Percentiles rank a stretch among this genome's conserved stretches.
phyloP scores from a whole-genome alignment of 2,797 vertebrate species.

The Helostoma temminkii region DNA sequence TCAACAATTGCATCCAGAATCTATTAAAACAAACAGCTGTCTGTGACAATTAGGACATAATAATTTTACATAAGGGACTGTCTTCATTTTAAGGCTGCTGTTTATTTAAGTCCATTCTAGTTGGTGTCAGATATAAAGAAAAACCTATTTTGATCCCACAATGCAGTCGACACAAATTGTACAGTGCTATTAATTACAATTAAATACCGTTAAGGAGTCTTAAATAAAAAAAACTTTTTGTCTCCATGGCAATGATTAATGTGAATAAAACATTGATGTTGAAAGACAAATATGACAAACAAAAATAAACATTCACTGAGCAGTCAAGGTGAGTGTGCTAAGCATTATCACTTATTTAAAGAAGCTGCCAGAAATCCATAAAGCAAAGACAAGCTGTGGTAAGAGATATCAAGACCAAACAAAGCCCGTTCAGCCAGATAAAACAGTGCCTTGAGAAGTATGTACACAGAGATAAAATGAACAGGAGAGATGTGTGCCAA shows the following conservation, averaged over 20 bases:
- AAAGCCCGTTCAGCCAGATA: conserved; percentile 86
- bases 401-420: conserved; percentile 89
- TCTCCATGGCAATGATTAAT: conserved; percentile 34
- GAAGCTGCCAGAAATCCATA: conserved; percentile 86
- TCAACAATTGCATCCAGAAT: conserved; percentile 79
- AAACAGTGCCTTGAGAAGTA: conserved; percentile 87
- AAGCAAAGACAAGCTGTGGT: conserved; percentile 88
- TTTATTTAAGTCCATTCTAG: conserved; percentile 61
- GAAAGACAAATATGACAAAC: conserved; percentile 68
- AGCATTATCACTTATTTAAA: conserved; percentile 87
- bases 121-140: conserved; percentile 67
- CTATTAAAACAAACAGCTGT: conserved; percentile 83
- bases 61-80: conserved; percentile 66
- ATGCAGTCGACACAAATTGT: conserved; percentile 36
- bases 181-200: conserved; percentile 61
- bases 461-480: conserved; percentile 86
- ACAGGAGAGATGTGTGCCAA: conserved; percentile 78
- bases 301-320: conserved; percentile 62
- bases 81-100: conserved; percentile 57
- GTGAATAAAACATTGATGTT: conserved; percentile 60
- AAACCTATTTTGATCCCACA: conserved; percentile 60
- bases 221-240: conserved; percentile 58
- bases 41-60: conserved; percentile 75
- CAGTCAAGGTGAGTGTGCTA: conserved; percentile 83
- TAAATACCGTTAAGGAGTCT: conserved; percentile 61